These are phyloP conservation scores for Turnix velox DNA, from an alignment of 2,113 vertebrate species.

Conservation along the genomic window DNA sequence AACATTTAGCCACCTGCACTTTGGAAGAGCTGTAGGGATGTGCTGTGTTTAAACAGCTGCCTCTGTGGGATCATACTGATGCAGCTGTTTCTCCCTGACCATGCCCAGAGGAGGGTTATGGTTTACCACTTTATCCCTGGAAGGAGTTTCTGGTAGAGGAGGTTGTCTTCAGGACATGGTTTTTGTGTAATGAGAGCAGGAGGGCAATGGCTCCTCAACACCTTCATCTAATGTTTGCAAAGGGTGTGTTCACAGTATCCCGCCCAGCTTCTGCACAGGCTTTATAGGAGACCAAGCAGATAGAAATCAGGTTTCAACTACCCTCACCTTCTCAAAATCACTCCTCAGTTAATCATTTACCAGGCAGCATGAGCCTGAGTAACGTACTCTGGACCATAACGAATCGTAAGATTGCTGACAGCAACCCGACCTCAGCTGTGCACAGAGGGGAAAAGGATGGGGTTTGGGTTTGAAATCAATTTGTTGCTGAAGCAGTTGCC, in stretches of 20 bases:
- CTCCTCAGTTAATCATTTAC: constrained; percentile 4
- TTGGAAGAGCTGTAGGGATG: not conserved
- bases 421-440: not conserved
- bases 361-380: not conserved
- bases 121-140: not conserved
- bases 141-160: not conserved
- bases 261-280: not conserved
- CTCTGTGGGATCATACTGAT: not conserved
- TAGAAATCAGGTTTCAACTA: not conserved
- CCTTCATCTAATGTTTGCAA: not conserved
- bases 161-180: not conserved
- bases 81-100: rapidly evolving
- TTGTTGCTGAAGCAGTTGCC: constrained; percentile 22
- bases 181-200: not conserved
- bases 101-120: not conserved
- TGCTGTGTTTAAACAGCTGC: not conserved
- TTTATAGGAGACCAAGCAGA: not conserved
- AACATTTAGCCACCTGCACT: not conserved
- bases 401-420: not conserved
- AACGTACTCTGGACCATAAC: not conserved
- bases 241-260: not conserved
- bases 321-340: not conserved
- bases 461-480: not conserved
- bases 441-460: not conserved
- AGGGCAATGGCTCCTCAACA: not conserved